Conservation (phyloP, 2,797 vertebrate genomes). For the Alfaro cultratus region DNA sequence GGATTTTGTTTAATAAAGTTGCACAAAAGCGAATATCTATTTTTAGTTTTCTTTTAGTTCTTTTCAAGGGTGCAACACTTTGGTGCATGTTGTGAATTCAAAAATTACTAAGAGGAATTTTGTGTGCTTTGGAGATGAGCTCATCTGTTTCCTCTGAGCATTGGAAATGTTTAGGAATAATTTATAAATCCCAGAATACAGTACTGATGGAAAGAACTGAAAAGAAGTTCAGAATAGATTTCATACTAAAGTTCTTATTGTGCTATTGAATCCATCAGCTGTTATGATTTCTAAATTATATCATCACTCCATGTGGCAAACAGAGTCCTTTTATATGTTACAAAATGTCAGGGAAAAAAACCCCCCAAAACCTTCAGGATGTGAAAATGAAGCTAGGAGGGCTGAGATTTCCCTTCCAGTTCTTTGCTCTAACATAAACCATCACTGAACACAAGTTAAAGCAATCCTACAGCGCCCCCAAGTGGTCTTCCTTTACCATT, state of each 20-base stretch:
- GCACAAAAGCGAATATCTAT: too few relatives aligned
- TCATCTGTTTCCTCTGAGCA: not conserved
- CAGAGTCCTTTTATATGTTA: not conserved
- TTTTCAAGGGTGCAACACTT: too few relatives aligned
- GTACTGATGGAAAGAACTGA: not conserved
- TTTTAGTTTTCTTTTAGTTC: too few relatives aligned
- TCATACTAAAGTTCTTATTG: not conserved
- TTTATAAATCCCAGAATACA: not conserved
- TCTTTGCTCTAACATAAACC: not conserved
- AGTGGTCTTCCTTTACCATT: slow-evolving; percentile 23
- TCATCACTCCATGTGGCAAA: not conserved
- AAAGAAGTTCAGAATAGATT: not conserved
- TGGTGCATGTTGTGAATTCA: not conserved
- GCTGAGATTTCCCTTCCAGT: not conserved
- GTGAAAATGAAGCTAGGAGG: not conserved
- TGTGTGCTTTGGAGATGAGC: not conserved
- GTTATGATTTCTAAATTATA: not conserved
- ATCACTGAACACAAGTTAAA: not conserved
- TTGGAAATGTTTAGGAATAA: not conserved
- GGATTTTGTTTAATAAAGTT: too few relatives aligned
- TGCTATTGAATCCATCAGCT: not conserved
- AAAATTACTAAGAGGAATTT: not conserved
- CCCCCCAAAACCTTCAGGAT: not conserved
- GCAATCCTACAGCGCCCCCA: slow-evolving; percentile 51
- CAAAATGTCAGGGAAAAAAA: not conserved